Conservation (phyloP, 2,888 invertebrate species). For the Auanema sp. region DNA sequence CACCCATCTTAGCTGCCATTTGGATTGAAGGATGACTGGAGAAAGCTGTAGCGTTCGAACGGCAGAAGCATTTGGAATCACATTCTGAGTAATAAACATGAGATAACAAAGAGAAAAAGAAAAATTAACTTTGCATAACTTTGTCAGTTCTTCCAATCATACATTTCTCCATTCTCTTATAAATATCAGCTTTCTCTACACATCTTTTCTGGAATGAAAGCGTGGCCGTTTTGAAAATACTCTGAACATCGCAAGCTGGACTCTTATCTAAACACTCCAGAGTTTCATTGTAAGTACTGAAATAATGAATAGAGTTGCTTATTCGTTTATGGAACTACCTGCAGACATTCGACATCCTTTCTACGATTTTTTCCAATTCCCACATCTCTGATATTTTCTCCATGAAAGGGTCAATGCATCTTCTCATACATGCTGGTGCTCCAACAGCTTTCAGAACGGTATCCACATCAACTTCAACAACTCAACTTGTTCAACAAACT, state of each 20-base stretch:
- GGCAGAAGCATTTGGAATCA: constrained; percentile 29
- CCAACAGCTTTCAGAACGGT: constrained; percentile 41
- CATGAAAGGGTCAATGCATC: constrained; percentile 41
- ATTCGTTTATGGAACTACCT: neutral
- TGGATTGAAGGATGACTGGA: constrained; percentile 26
- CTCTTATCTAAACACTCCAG: constrained; percentile 26
- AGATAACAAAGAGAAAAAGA: neutral
- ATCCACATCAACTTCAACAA: constrained; percentile 16
- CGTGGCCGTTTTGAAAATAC: constrained; percentile 22
- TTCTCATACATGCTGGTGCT: constrained; percentile 33
- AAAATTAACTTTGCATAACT: constrained; percentile 22
- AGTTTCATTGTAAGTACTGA: constrained; percentile 26
- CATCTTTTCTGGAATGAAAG: constrained; percentile 15
- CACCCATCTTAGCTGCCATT: constrained; percentile 34
- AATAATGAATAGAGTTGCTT: constrained; percentile 2
- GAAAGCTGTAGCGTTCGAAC: constrained; percentile 31
- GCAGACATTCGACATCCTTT: constrained; percentile 31
- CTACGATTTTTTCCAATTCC: constrained; percentile 31
- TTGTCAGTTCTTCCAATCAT: constrained; percentile 25
- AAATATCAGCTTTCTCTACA: constrained; percentile 28
- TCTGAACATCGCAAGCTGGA: constrained; percentile 31
- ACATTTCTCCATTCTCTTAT: constrained; percentile 28
- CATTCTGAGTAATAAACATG: constrained; percentile 22
- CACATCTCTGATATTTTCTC: constrained; percentile 30
- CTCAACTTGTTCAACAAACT: too few species aligned